A percentile compares a stretch with the other conserved stretches of the same genome.
These are phyloP conservation scores for Petrolisthes cinctipes DNA, from an alignment of 2,888 invertebrate species.

Conservation along the genomic window DNA sequence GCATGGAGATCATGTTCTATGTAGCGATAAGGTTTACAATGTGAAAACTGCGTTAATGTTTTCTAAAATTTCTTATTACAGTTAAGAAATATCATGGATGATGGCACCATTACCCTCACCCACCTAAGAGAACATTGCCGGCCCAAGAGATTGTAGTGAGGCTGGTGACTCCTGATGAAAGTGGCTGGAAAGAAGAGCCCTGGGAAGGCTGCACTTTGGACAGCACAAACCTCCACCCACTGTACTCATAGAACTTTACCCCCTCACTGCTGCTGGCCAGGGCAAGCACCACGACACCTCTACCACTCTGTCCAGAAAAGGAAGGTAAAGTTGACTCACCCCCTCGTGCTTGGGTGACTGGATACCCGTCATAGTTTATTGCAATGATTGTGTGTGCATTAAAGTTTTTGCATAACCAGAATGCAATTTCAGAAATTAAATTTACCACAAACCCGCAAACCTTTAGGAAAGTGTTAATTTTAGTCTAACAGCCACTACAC, in stretches of 20 bases:
- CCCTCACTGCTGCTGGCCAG: slow-evolving; percentile 31
- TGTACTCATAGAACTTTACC: slow-evolving; percentile 46
- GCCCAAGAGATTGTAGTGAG: background rate
- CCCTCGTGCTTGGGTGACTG: no score
- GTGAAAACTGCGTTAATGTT: background rate
- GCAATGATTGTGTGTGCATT: background rate
- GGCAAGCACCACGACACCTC: slow-evolving; percentile 24
- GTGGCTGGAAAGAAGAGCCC: background rate
- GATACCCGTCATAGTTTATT: no score
- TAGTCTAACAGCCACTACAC: no score
- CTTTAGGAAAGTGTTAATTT: no score
- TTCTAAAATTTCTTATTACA: background rate
- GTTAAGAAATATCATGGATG: background rate
- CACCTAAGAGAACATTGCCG: slow-evolving; percentile 34
- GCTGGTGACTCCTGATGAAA: slow-evolving; percentile 32
- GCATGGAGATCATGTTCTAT: no score
- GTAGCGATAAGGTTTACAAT: background rate
- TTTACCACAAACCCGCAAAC: background rate
- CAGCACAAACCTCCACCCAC: slow-evolving; percentile 38
- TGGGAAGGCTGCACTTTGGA: background rate
- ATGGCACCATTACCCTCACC: background rate
- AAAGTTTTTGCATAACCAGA: background rate
- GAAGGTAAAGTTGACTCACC: no score
- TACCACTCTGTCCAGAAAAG: no score
- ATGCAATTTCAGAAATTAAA: background rate